These are phyloP conservation scores for Upupa epops DNA, from an alignment of 2,113 vertebrate genomes.

Conservation along the genomic window DNA sequence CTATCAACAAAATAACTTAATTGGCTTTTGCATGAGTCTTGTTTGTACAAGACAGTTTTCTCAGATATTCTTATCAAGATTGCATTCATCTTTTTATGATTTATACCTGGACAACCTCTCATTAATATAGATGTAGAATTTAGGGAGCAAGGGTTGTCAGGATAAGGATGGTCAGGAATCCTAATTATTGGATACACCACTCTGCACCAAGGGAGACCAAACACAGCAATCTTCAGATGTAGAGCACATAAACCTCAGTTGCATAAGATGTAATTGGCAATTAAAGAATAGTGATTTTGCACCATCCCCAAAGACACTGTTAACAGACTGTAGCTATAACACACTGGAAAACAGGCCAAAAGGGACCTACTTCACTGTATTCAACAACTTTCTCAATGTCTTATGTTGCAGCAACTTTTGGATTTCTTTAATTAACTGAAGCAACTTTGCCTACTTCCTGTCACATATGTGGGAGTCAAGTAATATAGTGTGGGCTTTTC, in stretches of 20 bases:
- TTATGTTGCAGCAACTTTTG: not conserved
- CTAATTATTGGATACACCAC: not conserved
- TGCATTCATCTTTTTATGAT: not conserved
- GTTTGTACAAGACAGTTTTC: not conserved
- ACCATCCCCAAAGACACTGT: not conserved
- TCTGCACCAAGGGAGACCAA: not conserved
- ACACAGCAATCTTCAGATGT: not conserved
- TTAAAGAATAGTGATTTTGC: not conserved
- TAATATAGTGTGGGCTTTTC: fast-evolving
- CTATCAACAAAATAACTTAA: not conserved
- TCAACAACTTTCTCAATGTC: not conserved
- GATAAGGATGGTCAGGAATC: not conserved
- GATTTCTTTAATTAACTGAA: not conserved
- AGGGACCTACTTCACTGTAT: not conserved
- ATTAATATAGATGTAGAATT: not conserved
- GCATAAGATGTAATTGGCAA: not conserved
- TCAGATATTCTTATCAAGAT: not conserved
- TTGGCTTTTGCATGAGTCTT: not conserved
- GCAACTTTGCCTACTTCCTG: not conserved
- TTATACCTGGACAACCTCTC: not conserved
- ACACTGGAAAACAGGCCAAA: not conserved
- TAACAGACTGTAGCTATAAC: not conserved
- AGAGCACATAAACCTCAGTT: not conserved
- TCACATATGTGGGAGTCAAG: not conserved
- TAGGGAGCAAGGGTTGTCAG: fast-evolving